Evolutionary conservation across 2,113 vertebrate genomes (phyloP), one percentile per base, ranked within the genome.

Genomic region (Zosterops lateralis): DNA sequence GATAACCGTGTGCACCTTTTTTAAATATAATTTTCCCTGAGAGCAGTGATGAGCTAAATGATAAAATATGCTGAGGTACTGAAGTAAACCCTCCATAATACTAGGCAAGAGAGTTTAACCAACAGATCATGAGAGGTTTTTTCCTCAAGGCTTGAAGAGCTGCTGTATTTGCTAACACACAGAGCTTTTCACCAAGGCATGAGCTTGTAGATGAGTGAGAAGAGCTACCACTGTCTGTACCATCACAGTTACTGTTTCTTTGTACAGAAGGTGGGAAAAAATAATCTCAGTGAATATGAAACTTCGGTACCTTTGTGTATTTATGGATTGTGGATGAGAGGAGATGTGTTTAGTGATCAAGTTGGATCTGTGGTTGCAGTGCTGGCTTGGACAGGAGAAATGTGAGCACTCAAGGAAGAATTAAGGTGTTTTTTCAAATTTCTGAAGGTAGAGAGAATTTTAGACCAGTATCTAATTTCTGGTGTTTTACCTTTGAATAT

Each of bases 1-100:
- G 15, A 29, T 65, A 75, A 53, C 1, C 0, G 0, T 32, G 7
- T 9, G 9, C 2, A 0, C 4, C 17, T 9, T 66, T 45, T 29
- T 48, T 57, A 31, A 64, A 45, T 7, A 6, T 4, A 6, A 10
- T 34, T 83, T 36, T 66, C 71, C 20, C 18, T 70, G 17, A 24
- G 36, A 40, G 31, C 25, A 42, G 7, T 71, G 48, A 20, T 71
- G 11, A 32, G 5, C 29, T 60, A 34, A 56, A 42, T 25, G 7
- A 6, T 62, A 40, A 42, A 84, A 53, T 25, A 24, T 25, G 7
- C 26, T 19, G 17, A 70, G 26, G 12, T 32, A 14, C 12, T 65
- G 53, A 75, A 88, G n/a, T 14, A 75, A 81, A 88, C 2, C 12
- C 31, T 68, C 20, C 28, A 29, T 65, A 48, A 89, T 82, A 56